Evolutionary conservation across 2,888 invertebrate species (phyloP), one percentile per base, ranked within the genome.

Genomic region (Tetranychus piercei): DNA sequence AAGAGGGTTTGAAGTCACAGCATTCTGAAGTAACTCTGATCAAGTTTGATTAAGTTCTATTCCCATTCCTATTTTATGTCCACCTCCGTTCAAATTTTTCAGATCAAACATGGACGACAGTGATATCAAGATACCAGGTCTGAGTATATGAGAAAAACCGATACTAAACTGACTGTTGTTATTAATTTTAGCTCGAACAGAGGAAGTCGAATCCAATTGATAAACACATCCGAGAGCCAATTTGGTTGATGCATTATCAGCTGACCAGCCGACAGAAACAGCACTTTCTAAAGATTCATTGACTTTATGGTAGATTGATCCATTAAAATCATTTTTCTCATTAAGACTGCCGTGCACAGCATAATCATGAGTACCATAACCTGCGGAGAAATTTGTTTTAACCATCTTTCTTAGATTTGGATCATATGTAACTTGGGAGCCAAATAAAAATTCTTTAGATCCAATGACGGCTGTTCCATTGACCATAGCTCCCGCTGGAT

Each of bases 71-170:
- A 97, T 88, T 86, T 97, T 95, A 87, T 97, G 96, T 77, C 95
- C 95, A 79, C 96, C 96, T 79, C 91, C 91, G 84, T 94, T 94
- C 86, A 96, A 92, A 87, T 94, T 95, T 87, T 94, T 94, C 75
- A 92, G 94, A 84, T 97, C 95, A 83, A 97, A 89, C 81, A 94
- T 87, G 76, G 93, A 88, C 66, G 95, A 95, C 81, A 96, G 85
- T 74, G 92, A 92, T 80, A 96, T 84, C 81, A 90, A 90, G 80
- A 96, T 89, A 90, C 95, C 95, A 80, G 92, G 90, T 81, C 92
- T 89, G 80, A 96, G 85, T 84, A 89, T 90, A 84, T 95, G 95
- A 83, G 92, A 91, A 83, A 94, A 95, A 77, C 94, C 93, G 81
- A 96, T 87, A 80, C 96, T 95, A 81, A 96, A 87, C 84, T 94